Evolutionary conservation across 2,888 invertebrate species (phyloP), one percentile per base, ranked within the genome.

Genomic region (Panzeria rudis): DNA sequence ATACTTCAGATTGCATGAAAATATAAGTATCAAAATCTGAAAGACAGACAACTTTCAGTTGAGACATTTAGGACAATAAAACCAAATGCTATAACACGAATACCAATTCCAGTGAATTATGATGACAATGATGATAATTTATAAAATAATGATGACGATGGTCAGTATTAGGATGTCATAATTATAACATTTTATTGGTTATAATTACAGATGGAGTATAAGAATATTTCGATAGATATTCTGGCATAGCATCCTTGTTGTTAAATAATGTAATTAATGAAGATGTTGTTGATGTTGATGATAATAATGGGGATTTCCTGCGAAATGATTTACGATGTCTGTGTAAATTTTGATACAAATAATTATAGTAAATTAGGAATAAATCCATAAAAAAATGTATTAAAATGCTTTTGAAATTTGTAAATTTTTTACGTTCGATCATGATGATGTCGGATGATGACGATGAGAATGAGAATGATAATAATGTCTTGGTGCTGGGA

Each of bases 251-350:
- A 17, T 76, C 41, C 52, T 69, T 59, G 56, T 32, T 62, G 25
- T 52, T 77, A 62, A 68, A 61, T 17, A 47, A 77, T 71, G 41
- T 50, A 44, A 54, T 47, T 52, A 52, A 54, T 41, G 50, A 78
- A 32, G 44, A 52, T 73, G 76, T 52, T 50, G 35, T 23, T 69
- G 25, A 50, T 56, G 78, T 41, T 61, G 72, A 59, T 17, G 72
- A 66, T 64, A 32, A 72, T 54, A 35, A 20, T 72, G 20, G 41
- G 13, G 85, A 89, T 92, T 92, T 92, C 92, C 92, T 93, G 87
- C 92, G 92, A 89, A 92, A 91, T 68, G 92, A 91, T 88, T 93
- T 92, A 87, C 92, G 92, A 89, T 92, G 92, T 86, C 91, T 92
- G 89, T 91, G 91, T 88, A 91, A 89, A 90, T 90, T 91, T 83